Conservation (phyloP, 2,888 invertebrate species). For the Chalcis sispes region DNA sequence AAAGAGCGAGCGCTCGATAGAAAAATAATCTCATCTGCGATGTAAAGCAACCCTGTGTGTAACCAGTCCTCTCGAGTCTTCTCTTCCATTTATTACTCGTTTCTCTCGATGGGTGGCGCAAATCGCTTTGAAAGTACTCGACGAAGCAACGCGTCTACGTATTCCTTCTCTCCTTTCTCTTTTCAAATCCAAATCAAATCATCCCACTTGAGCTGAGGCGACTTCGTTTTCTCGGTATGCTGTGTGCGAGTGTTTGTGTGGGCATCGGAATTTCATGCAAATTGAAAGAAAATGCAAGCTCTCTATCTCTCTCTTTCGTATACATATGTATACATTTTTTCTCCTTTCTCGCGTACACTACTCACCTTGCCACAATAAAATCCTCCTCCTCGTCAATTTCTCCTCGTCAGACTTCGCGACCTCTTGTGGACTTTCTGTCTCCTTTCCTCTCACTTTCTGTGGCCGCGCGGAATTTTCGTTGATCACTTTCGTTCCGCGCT, state of each 20-base stretch:
- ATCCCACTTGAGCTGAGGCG: constrained; percentile 6
- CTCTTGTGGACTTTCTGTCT: too few relatives aligned
- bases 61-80: too few relatives aligned
- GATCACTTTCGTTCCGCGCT: too few relatives aligned
- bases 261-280: constrained; percentile 55
- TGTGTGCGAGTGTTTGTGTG: constrained; percentile 7
- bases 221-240: too few relatives aligned
- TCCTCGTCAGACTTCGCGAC: too few relatives aligned
- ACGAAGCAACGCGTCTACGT: constrained; percentile 55
- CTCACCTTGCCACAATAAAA: too few relatives aligned
- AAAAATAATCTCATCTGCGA: constrained; percentile 40
- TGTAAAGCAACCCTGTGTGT: constrained; percentile 42
- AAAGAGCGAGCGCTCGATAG: too few relatives aligned
- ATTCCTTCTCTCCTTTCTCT: constrained; percentile 5
- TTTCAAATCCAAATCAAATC: constrained; percentile 49
- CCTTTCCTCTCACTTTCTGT: too few relatives aligned
- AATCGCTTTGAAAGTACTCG: constrained; percentile 59
- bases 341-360: too few relatives aligned
- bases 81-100: constrained; percentile 51
- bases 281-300: constrained; percentile 56
- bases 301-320: background rate
- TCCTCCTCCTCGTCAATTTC: too few relatives aligned
- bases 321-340: too few relatives aligned
- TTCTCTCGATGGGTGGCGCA: background rate
- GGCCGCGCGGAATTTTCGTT: too few relatives aligned